These are phyloP conservation scores for Gymnarchus niloticus DNA, from an alignment of 2,113 vertebrate genomes.

Conservation along the genomic window DNA sequence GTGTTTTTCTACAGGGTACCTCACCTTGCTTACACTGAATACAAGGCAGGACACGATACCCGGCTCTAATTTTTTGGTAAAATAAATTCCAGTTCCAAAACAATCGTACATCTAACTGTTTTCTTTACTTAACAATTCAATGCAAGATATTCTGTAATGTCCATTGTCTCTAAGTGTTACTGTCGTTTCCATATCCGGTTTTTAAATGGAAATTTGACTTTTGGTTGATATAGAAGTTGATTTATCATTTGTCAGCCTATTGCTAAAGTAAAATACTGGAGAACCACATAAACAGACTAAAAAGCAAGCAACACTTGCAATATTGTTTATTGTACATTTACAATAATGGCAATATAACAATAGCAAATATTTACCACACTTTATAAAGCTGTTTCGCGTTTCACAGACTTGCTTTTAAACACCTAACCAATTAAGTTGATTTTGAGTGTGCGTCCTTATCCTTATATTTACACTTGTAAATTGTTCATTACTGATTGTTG, in stretches of 20 bases:
- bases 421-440: background rate
- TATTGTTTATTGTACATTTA: background rate
- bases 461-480: too few species aligned
- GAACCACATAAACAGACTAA: background rate
- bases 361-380: background rate
- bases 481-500: too few species aligned
- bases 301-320: background rate
- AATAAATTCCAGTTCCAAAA: background rate
- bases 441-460: background rate
- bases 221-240: too few species aligned
- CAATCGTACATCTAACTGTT: background rate
- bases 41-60: background rate
- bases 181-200: background rate
- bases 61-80: background rate
- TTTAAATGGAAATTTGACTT: background rate
- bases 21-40: background rate
- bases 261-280: background rate
- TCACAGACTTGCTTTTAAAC: background rate
- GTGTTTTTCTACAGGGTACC: background rate
- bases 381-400: background rate
- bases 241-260: too few species aligned
- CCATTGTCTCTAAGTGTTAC: background rate
- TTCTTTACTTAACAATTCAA: background rate
- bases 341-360: background rate
- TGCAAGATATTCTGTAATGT: background rate